Evolutionary conservation across 2,888 invertebrate species (phyloP).

Genomic region (Nomada flava): DNA sequence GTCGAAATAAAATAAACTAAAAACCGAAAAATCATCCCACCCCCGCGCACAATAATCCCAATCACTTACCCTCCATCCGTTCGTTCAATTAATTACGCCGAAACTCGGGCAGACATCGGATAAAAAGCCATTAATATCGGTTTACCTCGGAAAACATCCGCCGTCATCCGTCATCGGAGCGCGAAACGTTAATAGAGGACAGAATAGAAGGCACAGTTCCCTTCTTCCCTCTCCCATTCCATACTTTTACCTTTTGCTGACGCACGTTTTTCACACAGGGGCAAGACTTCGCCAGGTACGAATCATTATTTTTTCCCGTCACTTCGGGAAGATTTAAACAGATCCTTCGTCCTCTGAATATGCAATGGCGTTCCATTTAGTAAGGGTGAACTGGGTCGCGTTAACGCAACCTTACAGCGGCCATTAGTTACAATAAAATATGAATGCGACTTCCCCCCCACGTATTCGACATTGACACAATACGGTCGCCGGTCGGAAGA

Average conservation of each 20-base stretch:
- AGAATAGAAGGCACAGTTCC: neutral
- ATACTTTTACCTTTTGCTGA: neutral
- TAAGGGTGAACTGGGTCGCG: slow-evolving; percentile 37
- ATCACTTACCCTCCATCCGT: neutral
- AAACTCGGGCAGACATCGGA: neutral
- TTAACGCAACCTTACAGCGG: slow-evolving; percentile 35
- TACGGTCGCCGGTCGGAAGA: slow-evolving; percentile 7
- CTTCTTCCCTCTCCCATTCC: neutral
- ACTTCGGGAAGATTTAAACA: slow-evolving; percentile 33
- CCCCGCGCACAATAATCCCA: no score
- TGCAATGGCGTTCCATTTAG: slow-evolving; percentile 46
- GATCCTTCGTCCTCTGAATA: slow-evolving; percentile 50
- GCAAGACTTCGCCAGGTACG: neutral
- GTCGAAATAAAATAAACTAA: no score
- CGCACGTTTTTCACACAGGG: neutral
- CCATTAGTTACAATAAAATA: slow-evolving; percentile 56
- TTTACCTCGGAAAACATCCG: slow-evolving; percentile 3
- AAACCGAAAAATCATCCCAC: no score
- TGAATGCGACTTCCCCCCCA: slow-evolving; percentile 15
- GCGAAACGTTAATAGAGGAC: neutral
- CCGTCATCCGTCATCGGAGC: slow-evolving; percentile 10
- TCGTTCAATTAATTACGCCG: slow-evolving; percentile 9
- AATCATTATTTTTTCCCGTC: slow-evolving; percentile 28
- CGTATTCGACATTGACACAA: slow-evolving; percentile 57
- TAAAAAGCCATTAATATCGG: neutral